Percentiles rank a stretch among this genome's conserved stretches.
phyloP scores from a whole-genome alignment of 1,140 invertebrate species.

The Drosophila tsacasi region DNA sequence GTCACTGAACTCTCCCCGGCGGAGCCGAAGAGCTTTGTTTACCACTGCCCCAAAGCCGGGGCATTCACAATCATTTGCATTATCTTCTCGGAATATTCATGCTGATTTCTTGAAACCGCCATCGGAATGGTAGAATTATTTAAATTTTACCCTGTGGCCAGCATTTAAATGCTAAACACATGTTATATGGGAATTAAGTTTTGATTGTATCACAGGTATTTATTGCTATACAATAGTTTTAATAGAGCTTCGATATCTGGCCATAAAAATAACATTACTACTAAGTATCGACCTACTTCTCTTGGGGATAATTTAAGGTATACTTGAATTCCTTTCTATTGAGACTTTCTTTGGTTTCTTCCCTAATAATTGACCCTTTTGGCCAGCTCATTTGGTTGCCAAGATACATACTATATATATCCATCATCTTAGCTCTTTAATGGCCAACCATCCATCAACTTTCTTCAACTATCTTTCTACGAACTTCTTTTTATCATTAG shows the following conservation, averaged over 20 bases:
- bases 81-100: constrained; percentile 63
- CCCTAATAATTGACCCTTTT: constrained; percentile 13
- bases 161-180: constrained; percentile 39
- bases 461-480: constrained; percentile 64
- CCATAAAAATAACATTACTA: background rate
- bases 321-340: background rate
- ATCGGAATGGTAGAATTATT: constrained; percentile 73
- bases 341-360: background rate
- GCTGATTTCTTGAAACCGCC: constrained; percentile 46
- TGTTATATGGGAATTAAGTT: background rate
- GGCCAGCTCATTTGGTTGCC: constrained; percentile 5
- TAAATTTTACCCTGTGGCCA: constrained; percentile 43
- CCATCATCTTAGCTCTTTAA: constrained; percentile 39
- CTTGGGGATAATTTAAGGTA: background rate
- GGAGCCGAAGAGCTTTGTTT: constrained; percentile 21
- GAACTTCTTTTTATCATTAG: constrained; percentile 80
- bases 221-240: background rate
- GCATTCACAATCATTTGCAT: constrained; percentile 34
- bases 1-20: constrained; percentile 58
- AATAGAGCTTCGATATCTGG: background rate
- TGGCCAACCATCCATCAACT: constrained; percentile 44
- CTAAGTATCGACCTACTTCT: background rate
- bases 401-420: constrained; percentile 3
- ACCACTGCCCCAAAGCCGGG: constrained; percentile 6
- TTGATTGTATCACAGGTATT: background rate